phyloP scores from a whole-genome alignment of 2,113 vertebrate genomes.

The Coryphaenoides rupestris region DNA sequence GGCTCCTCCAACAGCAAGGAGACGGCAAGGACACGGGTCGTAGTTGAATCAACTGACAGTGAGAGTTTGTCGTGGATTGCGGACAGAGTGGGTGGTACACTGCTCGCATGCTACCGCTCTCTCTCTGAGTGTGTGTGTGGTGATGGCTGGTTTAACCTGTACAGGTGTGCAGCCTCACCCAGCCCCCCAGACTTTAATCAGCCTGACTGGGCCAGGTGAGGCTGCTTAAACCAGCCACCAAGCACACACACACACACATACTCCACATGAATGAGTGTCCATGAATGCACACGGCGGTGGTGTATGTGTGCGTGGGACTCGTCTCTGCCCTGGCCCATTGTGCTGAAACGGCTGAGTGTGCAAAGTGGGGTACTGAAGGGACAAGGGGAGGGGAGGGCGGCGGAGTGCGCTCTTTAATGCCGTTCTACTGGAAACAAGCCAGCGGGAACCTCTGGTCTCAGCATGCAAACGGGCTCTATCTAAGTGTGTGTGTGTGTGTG shows the following conservation, averaged over 20 bases:
- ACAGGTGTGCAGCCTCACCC: too few species aligned
- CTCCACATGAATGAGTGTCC: constrained; percentile 7
- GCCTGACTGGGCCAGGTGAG: too few species aligned
- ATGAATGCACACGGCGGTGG: not conserved
- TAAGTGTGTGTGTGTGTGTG: constrained; percentile 4
- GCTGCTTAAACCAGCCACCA: constrained; percentile 5
- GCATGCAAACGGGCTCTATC: constrained; percentile 1
- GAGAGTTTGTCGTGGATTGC: too few species aligned
- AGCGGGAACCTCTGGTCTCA: constrained; percentile 3
- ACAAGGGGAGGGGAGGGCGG: constrained; percentile 17
- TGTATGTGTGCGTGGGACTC: not conserved
- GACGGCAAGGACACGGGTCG: too few species aligned
- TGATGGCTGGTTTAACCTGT: too few species aligned
- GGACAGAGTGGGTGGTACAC: too few species aligned
- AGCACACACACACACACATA: constrained; percentile 25
- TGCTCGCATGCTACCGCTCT: too few species aligned
- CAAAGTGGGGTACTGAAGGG: constrained; percentile 43
- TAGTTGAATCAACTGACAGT: too few species aligned
- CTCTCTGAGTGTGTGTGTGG: too few species aligned
- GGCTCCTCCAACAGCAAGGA: too few species aligned
- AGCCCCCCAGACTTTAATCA: too few species aligned
- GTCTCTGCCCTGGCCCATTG: constrained; percentile 31
- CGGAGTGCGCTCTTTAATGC: constrained; percentile 10
- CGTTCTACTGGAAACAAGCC: constrained; percentile 11
- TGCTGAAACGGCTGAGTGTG: constrained; percentile 36